These are phyloP conservation scores for Halichoeres trimaculatus DNA, from an alignment of 2,113 vertebrate species.

Conservation along the genomic window DNA sequence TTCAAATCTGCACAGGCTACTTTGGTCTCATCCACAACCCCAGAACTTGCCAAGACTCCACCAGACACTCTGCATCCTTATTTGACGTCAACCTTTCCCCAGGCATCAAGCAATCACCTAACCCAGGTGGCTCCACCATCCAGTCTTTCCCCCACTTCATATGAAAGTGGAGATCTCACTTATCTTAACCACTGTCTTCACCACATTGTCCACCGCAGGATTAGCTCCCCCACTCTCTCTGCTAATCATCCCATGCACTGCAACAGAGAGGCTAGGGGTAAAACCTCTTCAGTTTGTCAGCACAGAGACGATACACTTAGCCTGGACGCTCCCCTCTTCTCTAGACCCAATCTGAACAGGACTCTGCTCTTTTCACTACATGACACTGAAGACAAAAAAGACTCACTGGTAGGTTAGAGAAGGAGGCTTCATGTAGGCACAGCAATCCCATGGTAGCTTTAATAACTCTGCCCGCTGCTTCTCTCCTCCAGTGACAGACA, in stretches of 20 bases:
- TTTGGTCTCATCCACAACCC: conserved; percentile 24
- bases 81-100: background rate
- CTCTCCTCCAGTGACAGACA: background rate
- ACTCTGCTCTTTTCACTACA: conserved; percentile 18
- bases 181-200: conserved; percentile 76
- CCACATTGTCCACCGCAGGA: conserved; percentile 72
- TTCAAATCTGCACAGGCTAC: conserved; percentile 12
- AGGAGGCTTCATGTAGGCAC: conserved; percentile 23
- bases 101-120: conserved; percentile 6
- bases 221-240: conserved; percentile 58
- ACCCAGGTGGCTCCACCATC: background rate
- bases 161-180: conserved; percentile 69
- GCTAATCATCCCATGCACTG: conserved; percentile 15
- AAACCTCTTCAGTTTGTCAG: conserved; percentile 2
- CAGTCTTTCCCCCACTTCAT: conserved; percentile 15
- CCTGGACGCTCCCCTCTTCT: conserved; percentile 32
- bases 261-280: background rate
- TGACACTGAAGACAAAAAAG: conserved; percentile 49
- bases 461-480: conserved; percentile 38
- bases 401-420: conserved; percentile 71
- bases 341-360: conserved; percentile 34
- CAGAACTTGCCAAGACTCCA: conserved; percentile 18
- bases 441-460: conserved; percentile 20
- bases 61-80: background rate
- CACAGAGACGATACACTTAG: conserved; percentile 37